Percentiles rank a stretch among this genome's conserved stretches.
Conservation (phyloP, 1,140 invertebrate genomes). For the Caenorhabditis inopinata region DNA sequence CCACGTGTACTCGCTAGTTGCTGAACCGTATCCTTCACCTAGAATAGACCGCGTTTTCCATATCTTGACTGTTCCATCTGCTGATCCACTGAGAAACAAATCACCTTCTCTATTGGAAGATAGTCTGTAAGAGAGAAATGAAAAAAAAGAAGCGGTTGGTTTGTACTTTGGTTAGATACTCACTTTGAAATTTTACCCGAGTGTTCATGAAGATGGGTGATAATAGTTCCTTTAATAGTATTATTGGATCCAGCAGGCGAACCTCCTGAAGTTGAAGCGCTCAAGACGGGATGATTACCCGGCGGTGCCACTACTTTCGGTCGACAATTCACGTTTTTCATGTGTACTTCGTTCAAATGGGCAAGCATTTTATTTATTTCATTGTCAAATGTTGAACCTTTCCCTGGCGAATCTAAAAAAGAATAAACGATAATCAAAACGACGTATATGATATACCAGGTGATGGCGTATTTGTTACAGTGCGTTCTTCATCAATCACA, state of each 20-base stretch:
- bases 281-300: neutral
- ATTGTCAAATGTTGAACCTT: neutral
- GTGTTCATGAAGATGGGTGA: conserved; percentile 47
- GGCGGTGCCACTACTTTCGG: neutral
- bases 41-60: conserved; percentile 37
- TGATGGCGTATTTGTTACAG: neutral
- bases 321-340: conserved; percentile 28
- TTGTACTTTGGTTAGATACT: neutral
- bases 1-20: conserved; percentile 32
- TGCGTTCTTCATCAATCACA: neutral
- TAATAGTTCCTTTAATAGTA: conserved; percentile 33
- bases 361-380: conserved; percentile 34
- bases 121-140: conserved; percentile 33
- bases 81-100: conserved; percentile 36
- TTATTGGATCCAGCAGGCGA: neutral
- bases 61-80: conserved; percentile 31
- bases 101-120: conserved; percentile 14
- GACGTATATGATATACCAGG: neutral
- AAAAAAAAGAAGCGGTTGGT: too few species aligned
- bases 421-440: neutral
- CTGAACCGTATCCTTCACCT: conserved; percentile 43
- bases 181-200: conserved; percentile 34
- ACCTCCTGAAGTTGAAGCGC: neutral
- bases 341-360: conserved; percentile 17
- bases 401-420: neutral